A percentile compares a stretch with the other conserved stretches of the same genome.
phyloP scores from a whole-genome alignment of 2,888 invertebrate species.

The Meta bourneti region DNA sequence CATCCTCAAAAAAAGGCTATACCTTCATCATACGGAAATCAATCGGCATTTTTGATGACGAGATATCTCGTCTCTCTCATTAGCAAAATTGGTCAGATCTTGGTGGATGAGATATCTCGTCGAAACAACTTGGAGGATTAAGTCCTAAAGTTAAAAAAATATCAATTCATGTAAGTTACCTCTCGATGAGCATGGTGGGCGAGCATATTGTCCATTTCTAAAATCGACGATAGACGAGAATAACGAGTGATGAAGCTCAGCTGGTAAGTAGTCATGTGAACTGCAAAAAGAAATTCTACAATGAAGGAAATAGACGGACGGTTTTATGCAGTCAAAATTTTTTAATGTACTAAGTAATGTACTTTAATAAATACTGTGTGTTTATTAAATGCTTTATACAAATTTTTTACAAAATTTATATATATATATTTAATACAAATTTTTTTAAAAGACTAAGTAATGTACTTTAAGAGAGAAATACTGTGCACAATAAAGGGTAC shows the following conservation, averaged over 20 bases:
- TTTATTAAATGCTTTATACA: too few species aligned
- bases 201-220: constrained; percentile 94
- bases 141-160: background rate
- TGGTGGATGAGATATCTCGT: too few species aligned
- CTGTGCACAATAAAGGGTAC: constrained; percentile 77
- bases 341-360: background rate
- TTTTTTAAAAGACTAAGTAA: background rate
- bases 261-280: constrained; percentile 96
- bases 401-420: background rate
- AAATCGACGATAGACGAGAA: constrained; percentile 93
- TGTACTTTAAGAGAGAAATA: background rate
- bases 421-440: background rate
- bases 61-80: background rate
- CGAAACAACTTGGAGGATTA: background rate
- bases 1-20: too few species aligned
- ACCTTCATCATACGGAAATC: too few species aligned
- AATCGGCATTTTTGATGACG: too few species aligned
- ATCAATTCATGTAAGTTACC: constrained; percentile 79
- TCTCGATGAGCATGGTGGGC: constrained; percentile 96
- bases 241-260: constrained; percentile 93
- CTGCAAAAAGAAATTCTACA: constrained; percentile 87
- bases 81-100: background rate
- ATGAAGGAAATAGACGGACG: background rate
- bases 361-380: too few species aligned
- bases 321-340: too few species aligned